These are phyloP conservation scores for Phataginus tricuspis DNA, from an alignment of 2,797 vertebrate species.

Conservation along the genomic window DNA sequence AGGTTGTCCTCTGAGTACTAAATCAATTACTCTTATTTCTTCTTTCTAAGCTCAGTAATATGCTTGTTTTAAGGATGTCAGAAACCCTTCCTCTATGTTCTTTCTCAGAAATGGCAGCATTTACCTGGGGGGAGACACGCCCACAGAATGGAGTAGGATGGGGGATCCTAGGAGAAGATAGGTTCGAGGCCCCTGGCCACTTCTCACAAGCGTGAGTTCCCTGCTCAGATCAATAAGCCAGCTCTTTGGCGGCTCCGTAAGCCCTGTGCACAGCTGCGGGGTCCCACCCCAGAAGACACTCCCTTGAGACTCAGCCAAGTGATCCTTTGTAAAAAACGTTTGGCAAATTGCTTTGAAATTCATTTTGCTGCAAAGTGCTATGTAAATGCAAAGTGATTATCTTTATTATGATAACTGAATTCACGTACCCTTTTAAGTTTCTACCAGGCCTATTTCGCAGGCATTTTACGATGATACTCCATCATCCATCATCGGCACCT, in stretches of 20 bases:
- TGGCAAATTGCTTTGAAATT: constrained; percentile 70
- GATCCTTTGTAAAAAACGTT: constrained; percentile 54
- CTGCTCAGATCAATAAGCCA: neutral
- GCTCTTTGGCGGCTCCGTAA: neutral
- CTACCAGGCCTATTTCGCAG: neutral
- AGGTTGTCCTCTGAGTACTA: neutral
- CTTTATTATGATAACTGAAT: constrained; percentile 70
- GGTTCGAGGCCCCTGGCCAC: neutral
- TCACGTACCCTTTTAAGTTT: constrained; percentile 24
- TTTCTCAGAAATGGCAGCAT: neutral
- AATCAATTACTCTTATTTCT: constrained; percentile 30
- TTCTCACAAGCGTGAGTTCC: neutral
- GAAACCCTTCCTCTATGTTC: neutral
- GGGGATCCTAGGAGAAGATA: neutral
- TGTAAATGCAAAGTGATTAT: constrained; percentile 69
- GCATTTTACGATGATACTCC: neutral
- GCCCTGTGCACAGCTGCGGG: neutral
- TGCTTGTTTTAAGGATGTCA: neutral
- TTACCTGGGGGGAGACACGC: neutral
- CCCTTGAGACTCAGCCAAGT: constrained; percentile 51
- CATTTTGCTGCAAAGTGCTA: constrained; percentile 63
- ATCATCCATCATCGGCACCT: neutral
- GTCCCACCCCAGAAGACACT: neutral
- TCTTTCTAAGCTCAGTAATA: neutral
- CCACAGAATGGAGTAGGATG: neutral